Evolutionary conservation across 2,797 vertebrate genomes (phyloP), one percentile per base, ranked within the genome.

Genomic region (Karalla daura): DNA sequence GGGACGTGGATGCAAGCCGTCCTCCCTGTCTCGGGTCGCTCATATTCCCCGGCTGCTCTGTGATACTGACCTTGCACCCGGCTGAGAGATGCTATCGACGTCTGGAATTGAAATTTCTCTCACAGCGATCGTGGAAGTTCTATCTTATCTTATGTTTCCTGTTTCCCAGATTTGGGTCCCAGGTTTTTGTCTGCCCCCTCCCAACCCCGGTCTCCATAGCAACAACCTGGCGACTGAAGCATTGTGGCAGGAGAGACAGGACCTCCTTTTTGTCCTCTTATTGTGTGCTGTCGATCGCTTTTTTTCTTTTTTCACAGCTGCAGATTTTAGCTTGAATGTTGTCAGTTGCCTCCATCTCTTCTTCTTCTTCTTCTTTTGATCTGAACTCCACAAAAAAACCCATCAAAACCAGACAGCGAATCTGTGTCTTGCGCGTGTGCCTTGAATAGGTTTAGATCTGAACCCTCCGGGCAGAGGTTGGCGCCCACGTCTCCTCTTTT

Each of bases 191-290:
- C n/a, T n/a, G n/a, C n/a, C n/a, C n/a, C n/a, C n/a, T n/a, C n/a
- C n/a, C n/a, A n/a, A n/a, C n/a, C n/a, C n/a, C 33, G 28, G 74
- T 83, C 80, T 63, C 78, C 71, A 80, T 81, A 51, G 69, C 46
- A 78, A 82, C 81, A 25, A 37, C 10, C 24, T 47, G 25, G 24
- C 56, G 63, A 69, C 58, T 35, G 14, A n/a, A 67, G n/a, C 36
- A 50, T 2, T 45, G 46, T 51, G 18, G 46, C 15, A 30, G 15
- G 43, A 45, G 30, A 41, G 46, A 32, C 36, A 46, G 18, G 20
- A 45, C 44, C 33, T 65, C 30, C 35, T 49, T 60, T 45, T 49
- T 60, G 44, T 25, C 35, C 24, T 59, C 10, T 10, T 55, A 43
- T 40, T 66, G 54, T 24, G 32, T 63, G 49, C 7, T 27, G 21